Base-by-base conservation (phyloP, 2,113 vertebrate genomes). In the Xerus inauris region DNA sequence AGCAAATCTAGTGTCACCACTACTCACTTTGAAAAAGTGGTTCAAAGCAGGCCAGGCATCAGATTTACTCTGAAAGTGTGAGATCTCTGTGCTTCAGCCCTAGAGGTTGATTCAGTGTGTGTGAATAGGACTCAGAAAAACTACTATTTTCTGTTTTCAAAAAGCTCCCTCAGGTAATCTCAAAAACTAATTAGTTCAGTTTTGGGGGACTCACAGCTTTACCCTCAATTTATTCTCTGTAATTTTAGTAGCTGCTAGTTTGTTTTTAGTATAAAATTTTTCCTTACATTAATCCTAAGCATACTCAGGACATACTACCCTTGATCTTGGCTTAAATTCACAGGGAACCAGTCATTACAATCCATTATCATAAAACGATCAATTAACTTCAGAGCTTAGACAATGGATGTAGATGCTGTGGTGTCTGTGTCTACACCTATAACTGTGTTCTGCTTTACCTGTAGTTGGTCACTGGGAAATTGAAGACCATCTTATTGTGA, bases 301-400 rank as follows among this genome's bases (percentile, higher is more conserved):
- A 95, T 24, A 85, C 59, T 72, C 45, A 86, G 22, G 91, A 73
- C 8, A 72, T 47, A 92, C 0, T 64, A 65, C 19, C 10, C 35
- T 45, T 20, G 45, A 83, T 83, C 73, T 47, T 92, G 77, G 64
- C 81, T 94, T 80, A 89, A 75, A 67, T 80, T 40, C 30, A 80
- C 0, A 85, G 62, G 32, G 17, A 96, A 75, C n/a, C 45, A 80
- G 26, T 57, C 26, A 83, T 76, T 72, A 82, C 12, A 73, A 89
- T 62, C 28, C 59, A 81, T 80, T 64, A 35, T 42, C 92, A 89
- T 71, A 89, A 88, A 87, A 80, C 32, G 75, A 57, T 49, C 42
- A 49, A 22, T 87, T 59, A 69, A 64, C 54, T 87, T 92, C 49
- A 91, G 51, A 82, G 51, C 81, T 77, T 87, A 85, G 47, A 91